A percentile compares a stretch with the other conserved stretches of the same genome.
phyloP scores from a whole-genome alignment of 1,140 invertebrate genomes.

The Oreohelix idahoensis region DNA sequence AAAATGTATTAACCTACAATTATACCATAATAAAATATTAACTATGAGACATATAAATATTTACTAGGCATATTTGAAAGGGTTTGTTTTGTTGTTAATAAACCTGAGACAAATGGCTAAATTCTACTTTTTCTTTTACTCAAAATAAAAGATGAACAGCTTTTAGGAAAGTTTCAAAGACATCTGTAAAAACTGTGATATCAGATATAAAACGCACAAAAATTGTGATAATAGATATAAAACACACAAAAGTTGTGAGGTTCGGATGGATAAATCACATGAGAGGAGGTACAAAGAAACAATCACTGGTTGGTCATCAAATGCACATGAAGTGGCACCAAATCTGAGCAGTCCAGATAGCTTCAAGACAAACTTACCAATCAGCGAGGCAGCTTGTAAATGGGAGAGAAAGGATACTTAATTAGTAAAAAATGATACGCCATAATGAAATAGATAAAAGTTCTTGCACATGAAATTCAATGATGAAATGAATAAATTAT shows the following conservation, averaged over 20 bases:
- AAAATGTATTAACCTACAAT: no score
- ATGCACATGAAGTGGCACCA: background rate
- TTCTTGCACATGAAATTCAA: no score
- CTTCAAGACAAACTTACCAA: slow-evolving; percentile 29
- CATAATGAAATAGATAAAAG: no score
- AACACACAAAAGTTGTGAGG: background rate
- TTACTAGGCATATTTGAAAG: no score
- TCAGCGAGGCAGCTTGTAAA: slow-evolving; percentile 39
- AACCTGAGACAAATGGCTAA: background rate
- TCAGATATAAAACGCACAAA: background rate
- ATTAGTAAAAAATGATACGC: background rate
- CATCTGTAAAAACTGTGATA: background rate
- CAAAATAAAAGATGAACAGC: background rate
- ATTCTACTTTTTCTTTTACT: background rate
- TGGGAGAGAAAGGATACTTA: background rate
- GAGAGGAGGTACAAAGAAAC: background rate
- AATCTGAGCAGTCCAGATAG: background rate
- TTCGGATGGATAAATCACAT: slow-evolving; percentile 10
- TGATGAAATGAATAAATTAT: no score
- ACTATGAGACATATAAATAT: no score
- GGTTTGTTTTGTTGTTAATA: background rate
- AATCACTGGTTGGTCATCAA: background rate
- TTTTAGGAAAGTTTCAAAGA: background rate
- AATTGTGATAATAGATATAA: background rate
- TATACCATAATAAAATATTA: no score